These are phyloP conservation scores for Rhinogobius similis DNA, from an alignment of 2,113 vertebrate species.

Conservation along the genomic window DNA sequence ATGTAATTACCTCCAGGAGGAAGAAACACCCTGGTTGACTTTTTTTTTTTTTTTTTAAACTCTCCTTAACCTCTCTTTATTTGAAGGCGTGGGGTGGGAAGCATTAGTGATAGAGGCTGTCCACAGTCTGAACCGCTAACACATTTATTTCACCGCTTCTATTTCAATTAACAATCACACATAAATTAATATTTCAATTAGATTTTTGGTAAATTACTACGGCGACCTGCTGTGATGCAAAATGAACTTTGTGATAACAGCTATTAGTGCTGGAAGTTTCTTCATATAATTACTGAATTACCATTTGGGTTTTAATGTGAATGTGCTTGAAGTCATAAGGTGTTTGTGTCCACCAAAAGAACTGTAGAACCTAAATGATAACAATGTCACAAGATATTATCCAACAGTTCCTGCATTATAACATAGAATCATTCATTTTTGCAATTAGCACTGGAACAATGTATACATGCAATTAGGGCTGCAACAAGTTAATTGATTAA, in stretches of 20 bases:
- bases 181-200: conserved; percentile 12
- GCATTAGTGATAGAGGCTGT: conserved; percentile 28
- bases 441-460: no score
- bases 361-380: no score
- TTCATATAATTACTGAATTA: background rate
- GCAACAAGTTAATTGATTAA: no score
- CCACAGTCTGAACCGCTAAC: conserved; percentile 1
- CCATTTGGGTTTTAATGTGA: background rate
- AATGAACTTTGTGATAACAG: background rate
- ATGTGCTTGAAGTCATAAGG: no score
- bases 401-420: no score
- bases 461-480: no score
- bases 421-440: no score
- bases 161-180: conserved; percentile 25
- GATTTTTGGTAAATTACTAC: conserved; percentile 7
- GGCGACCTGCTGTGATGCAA: background rate
- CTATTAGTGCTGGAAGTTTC: background rate
- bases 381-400: no score
- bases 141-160: conserved; percentile 2
- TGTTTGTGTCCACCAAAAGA: no score
- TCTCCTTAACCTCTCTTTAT: conserved; percentile 57
- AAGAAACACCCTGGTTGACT: conserved; percentile 45
- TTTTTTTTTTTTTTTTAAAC: conserved; percentile 45
- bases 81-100: conserved; percentile 10
- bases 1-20: conserved; percentile 68